Evolutionary conservation across 2,888 invertebrate species (phyloP).

Genomic region (Ceramica pisi): DNA sequence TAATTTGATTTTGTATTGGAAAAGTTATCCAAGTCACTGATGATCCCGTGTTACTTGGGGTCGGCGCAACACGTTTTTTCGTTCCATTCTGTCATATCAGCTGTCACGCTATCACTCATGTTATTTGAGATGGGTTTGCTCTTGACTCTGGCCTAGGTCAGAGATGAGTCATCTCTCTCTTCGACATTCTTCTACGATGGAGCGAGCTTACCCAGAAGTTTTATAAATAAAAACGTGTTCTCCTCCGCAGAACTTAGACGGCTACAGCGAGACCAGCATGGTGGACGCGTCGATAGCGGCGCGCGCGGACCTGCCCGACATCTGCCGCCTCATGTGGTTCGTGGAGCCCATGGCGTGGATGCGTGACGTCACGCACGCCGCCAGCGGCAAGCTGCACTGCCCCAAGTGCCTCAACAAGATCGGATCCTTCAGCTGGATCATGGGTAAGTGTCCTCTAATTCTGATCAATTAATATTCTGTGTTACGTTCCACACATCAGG

Average conservation of each 20-base stretch:
- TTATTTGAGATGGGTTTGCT: too few relatives aligned
- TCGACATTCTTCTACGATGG: too few relatives aligned
- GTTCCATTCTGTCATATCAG: too few relatives aligned
- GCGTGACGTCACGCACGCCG: slow-evolving; percentile 92
- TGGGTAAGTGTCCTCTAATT: slow-evolving; percentile 89
- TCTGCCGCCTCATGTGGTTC: slow-evolving; percentile 95
- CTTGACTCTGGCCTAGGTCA: too few relatives aligned
- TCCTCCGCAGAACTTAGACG: slow-evolving; percentile 74
- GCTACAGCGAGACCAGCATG: slow-evolving; percentile 81
- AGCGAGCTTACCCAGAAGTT: too few relatives aligned
- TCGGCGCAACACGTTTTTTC: too few relatives aligned
- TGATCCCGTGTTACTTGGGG: too few relatives aligned
- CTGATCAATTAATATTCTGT: too few relatives aligned
- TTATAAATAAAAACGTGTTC: neutral
- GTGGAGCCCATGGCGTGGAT: slow-evolving; percentile 98
- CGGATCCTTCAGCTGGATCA: slow-evolving; percentile 97
- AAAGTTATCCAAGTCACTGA: neutral
- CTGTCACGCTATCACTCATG: too few relatives aligned
- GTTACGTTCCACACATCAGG: too few relatives aligned
- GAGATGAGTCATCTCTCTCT: too few relatives aligned
- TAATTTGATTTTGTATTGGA: neutral
- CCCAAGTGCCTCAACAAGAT: slow-evolving; percentile 96
- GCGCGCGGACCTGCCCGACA: slow-evolving; percentile 77
- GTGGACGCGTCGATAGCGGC: slow-evolving; percentile 79
- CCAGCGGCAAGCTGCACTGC: slow-evolving; percentile 96